Evolutionary conservation across 1,140 invertebrate species (phyloP).

Genomic region (Popillia japonica): DNA sequence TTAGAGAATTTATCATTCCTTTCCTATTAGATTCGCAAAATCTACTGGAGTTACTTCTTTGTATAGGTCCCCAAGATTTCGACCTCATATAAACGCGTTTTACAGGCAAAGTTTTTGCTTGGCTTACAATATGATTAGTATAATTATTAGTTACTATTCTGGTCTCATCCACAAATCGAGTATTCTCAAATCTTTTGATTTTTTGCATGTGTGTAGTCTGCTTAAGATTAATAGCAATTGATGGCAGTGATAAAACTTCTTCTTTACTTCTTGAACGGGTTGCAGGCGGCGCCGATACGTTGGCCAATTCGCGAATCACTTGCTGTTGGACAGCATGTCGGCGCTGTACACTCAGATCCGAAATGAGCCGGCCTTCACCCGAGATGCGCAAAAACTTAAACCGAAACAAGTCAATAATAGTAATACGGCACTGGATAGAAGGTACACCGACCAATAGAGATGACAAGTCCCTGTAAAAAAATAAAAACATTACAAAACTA

Average conservation of each 20-base stretch:
- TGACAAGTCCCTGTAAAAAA: conserved; percentile 68
- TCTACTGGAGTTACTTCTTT: background rate
- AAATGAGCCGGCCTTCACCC: conserved; percentile 62
- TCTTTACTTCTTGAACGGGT: conserved; percentile 39
- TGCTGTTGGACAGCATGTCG: conserved; percentile 55
- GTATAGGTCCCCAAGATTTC: background rate
- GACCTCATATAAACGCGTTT: background rate
- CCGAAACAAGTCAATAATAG: conserved; percentile 67
- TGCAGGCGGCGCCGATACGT: conserved; percentile 45
- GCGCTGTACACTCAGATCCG: conserved; percentile 62
- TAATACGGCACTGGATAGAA: conserved; percentile 64
- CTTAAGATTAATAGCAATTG: conserved; percentile 31
- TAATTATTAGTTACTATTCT: background rate
- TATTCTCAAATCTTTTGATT: conserved; percentile 23
- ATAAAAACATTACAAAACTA: background rate
- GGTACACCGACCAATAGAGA: conserved; percentile 71
- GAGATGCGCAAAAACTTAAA: conserved; percentile 68
- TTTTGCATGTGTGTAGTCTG: conserved; percentile 43
- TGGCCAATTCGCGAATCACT: conserved; percentile 48
- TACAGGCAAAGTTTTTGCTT: background rate
- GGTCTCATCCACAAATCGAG: no score
- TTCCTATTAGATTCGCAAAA: background rate
- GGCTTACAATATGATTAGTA: background rate
- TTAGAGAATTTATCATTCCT: conserved; percentile 14
- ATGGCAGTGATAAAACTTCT: background rate